Conservation (phyloP, 2,113 vertebrate species). For the Xenus cinereus region DNA sequence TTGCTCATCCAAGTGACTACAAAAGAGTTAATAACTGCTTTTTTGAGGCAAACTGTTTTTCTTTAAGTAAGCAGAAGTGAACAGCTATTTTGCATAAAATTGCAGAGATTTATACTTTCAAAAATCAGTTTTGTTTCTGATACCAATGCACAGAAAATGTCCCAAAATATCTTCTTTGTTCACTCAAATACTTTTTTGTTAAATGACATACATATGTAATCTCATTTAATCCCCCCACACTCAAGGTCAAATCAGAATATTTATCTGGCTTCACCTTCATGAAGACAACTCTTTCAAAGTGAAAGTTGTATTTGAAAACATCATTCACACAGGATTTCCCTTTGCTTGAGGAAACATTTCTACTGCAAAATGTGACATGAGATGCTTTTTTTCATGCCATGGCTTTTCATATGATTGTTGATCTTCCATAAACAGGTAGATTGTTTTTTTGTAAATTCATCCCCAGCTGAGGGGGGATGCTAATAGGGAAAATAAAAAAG, state of each 20-base stretch:
- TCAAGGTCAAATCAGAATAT: not conserved
- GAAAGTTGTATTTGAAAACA: not conserved
- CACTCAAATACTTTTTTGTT: not conserved
- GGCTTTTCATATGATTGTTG: not conserved
- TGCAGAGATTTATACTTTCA: not conserved
- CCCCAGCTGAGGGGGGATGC: not conserved
- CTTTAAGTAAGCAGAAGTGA: not conserved
- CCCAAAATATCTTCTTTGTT: not conserved
- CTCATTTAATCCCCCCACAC: not conserved
- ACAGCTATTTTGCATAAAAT: constrained; percentile 31
- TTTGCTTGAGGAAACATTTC: not conserved
- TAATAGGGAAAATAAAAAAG: not conserved
- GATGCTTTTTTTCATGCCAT: not conserved
- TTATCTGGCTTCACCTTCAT: not conserved
- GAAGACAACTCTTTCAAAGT: not conserved
- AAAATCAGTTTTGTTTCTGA: not conserved
- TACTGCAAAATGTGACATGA: not conserved
- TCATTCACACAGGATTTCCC: not conserved
- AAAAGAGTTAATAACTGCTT: not conserved
- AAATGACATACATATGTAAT: not conserved
- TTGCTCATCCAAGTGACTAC: not conserved
- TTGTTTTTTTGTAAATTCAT: not conserved
- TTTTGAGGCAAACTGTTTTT: not conserved
- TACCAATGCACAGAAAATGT: not conserved
- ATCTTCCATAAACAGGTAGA: not conserved